Evolutionary conservation across 2,113 vertebrate genomes (phyloP).

Genomic region (Gavia stellata): DNA sequence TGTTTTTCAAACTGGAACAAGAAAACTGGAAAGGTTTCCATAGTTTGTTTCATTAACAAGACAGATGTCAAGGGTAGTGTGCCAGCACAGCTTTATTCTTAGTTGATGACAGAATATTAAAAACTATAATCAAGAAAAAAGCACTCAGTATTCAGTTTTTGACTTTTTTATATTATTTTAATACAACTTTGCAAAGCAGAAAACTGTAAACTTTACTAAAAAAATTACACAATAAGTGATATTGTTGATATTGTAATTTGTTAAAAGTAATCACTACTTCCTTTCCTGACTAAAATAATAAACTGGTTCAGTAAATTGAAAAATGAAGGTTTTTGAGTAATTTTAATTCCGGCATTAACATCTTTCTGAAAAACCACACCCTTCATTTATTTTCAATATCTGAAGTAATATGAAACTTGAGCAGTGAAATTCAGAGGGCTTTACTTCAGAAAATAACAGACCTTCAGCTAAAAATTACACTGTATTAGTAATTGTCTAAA

Average conservation of each 20-base stretch:
- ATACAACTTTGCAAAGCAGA: not conserved
- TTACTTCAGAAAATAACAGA: not conserved
- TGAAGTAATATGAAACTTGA: not conserved
- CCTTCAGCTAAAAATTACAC: not conserved
- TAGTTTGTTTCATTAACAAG: not conserved
- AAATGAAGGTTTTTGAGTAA: not conserved
- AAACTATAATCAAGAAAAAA: not conserved
- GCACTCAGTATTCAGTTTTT: not conserved
- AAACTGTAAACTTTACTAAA: not conserved
- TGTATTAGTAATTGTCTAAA: not conserved
- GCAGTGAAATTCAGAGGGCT: not conserved
- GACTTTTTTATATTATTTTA: not conserved
- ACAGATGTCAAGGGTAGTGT: not conserved
- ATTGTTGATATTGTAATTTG: not conserved
- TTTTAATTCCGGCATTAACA: not conserved
- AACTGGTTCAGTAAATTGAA: not conserved
- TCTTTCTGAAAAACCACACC: not conserved
- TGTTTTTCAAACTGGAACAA: not conserved
- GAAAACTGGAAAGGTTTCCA: constrained; percentile 1
- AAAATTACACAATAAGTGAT: not conserved
- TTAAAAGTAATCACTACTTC: not conserved
- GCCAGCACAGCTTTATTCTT: not conserved
- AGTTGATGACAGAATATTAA: not conserved
- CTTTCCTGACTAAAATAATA: not conserved
- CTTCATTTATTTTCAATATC: not conserved